Conservation (phyloP, 2,113 vertebrate species). For the Gallinago undulata region DNA sequence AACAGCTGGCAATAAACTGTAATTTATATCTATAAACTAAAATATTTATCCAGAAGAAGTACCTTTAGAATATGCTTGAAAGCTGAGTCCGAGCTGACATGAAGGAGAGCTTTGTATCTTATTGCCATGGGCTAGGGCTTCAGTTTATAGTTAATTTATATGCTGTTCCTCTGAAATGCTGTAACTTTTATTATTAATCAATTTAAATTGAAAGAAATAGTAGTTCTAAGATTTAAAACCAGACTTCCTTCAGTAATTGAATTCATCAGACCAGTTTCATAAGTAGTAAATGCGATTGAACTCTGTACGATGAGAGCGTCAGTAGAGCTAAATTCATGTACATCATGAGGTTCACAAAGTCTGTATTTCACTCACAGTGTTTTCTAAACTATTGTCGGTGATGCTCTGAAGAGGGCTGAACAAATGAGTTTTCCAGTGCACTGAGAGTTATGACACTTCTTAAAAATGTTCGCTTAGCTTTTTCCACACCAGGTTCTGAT, state of each 20-base stretch:
- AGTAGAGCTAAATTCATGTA: background rate
- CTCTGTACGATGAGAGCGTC: background rate
- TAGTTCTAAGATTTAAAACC: constrained; percentile 55
- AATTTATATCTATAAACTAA: constrained; percentile 61
- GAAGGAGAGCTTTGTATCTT: constrained; percentile 56
- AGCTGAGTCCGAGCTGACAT: constrained; percentile 33
- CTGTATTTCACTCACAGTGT: background rate
- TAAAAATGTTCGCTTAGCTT: background rate
- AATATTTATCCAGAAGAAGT: constrained; percentile 61
- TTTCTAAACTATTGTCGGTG: background rate
- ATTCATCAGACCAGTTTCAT: constrained; percentile 12
- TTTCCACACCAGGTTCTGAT: background rate
- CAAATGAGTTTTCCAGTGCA: background rate
- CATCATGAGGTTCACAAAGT: background rate
- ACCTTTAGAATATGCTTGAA: constrained; percentile 55
- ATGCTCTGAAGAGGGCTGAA: background rate
- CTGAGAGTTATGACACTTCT: background rate
- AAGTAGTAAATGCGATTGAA: background rate
- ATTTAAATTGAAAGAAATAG: constrained; percentile 53
- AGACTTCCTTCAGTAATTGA: constrained; percentile 60
- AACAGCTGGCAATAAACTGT: constrained; percentile 65
- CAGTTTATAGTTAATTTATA: constrained; percentile 61
- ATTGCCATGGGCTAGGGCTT: constrained; percentile 50
- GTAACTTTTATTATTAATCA: constrained; percentile 64
- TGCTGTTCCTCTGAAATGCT: constrained; percentile 44